Base-by-base conservation (phyloP, 2,888 invertebrate species). In the Polydesmus complanatus region DNA sequence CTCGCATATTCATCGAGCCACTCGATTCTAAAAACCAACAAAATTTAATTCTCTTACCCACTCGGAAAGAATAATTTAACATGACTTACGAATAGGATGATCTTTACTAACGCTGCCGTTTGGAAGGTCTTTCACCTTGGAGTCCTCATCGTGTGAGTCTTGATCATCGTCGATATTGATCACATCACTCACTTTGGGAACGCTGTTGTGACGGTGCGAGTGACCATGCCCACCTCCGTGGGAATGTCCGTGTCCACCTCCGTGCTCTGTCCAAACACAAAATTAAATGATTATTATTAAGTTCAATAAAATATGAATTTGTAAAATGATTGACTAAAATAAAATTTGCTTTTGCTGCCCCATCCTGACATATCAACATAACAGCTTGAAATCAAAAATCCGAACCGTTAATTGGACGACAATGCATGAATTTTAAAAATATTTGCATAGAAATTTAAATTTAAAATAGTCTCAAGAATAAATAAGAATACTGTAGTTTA, bases 1-100 rank as follows among this genome's bases (percentile, higher is more conserved):
- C 98, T 60, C 91, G 84, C 95, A 99, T 98, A 73, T 98, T 98
- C 86, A 98, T 86, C 73, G 94, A 90, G 1, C 85, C 22, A 51
- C 61, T 26, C 18, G 23, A 22, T 54, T 3, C 2, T 8, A 26
- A 2, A 14, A 51, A 23, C 8, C 14, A 1, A 3, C 19, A 54
- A 3, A 18, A 54, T 26, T 27, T 18, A 1, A 58, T 37, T 53
- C 53, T 18, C 19, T 5, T 22, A 5, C 21, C 19, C 23, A 22
- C 1, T 23, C 25, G 26, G 5, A 11, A 56, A 27, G 19, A 56
- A 19, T 21, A 22, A 37, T 54, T 54, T 18, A 18, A 55, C n/a
- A 49, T 25, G 25, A 2, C 47, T 57, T 57, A 57, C 57, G 37
- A 8, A n/a, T 3, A 8, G 11, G 8, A n/a, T 57, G 21, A 26